phyloP scores from a whole-genome alignment of 2,888 invertebrate species.

The Lamellibrachia columna region DNA sequence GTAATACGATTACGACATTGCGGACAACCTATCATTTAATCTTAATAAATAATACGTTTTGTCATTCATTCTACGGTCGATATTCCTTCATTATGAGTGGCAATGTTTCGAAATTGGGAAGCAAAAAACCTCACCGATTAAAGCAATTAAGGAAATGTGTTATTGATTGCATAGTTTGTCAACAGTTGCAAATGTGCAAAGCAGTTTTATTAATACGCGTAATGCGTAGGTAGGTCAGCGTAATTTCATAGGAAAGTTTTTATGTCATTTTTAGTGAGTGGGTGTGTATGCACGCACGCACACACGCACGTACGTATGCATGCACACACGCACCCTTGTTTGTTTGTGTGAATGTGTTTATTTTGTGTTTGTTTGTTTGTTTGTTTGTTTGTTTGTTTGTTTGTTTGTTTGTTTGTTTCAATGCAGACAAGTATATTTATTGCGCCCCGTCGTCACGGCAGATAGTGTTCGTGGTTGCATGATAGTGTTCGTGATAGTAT shows the following conservation, averaged over 20 bases:
- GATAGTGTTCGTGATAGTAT: too few species aligned
- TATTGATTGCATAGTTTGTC: neutral
- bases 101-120: neutral
- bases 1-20: neutral
- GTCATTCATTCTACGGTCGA: neutral
- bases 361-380: neutral
- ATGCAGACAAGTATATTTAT: too few species aligned
- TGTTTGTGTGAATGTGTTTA: neutral
- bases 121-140: neutral
- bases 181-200: neutral
- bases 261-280: neutral
- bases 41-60: conserved; percentile 6
- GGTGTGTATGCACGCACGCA: too few species aligned
- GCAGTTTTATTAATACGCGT: neutral
- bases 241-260: neutral
- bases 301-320: neutral
- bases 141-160: neutral
- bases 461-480: neutral
- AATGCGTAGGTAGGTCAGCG: neutral
- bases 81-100: neutral
- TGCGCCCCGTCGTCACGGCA: neutral
- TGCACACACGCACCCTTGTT: neutral
- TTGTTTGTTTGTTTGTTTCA: too few species aligned
- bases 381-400: too few species aligned
- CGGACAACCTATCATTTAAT: neutral